Conservation (phyloP, 2,888 invertebrate species). For the Teleiodes luculella region DNA sequence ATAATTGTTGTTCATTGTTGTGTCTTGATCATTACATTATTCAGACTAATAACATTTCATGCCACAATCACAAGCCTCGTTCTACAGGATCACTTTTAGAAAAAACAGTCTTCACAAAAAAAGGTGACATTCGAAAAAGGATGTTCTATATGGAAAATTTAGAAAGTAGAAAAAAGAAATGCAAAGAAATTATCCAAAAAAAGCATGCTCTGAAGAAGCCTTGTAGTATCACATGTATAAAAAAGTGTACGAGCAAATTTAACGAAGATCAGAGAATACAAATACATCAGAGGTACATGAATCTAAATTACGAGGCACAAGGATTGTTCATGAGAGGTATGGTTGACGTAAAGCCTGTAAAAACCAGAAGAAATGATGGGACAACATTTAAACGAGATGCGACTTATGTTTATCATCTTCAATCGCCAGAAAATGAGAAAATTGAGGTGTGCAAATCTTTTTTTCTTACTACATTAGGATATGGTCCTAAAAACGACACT, state of each 20-base stretch:
- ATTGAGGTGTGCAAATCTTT: conserved; percentile 18
- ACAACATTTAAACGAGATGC: not conserved
- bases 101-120: not conserved
- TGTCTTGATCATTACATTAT: too few species aligned
- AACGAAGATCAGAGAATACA: not conserved
- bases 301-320: not conserved
- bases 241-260: not conserved
- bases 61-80: too few species aligned
- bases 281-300: not conserved
- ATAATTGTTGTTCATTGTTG: too few species aligned
- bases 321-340: not conserved
- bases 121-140: not conserved
- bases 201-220: not conserved
- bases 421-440: not conserved
- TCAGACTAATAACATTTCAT: too few species aligned
- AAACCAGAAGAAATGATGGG: not conserved
- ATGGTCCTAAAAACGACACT: conserved; percentile 15
- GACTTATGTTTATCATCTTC: not conserved
- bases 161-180: not conserved
- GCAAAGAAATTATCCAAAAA: not conserved
- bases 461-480: conserved; percentile 19
- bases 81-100: too few species aligned
- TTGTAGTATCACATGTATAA: not conserved
- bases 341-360: not conserved
- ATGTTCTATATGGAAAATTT: not conserved